Evolutionary conservation across 2,113 vertebrate genomes (phyloP).

Genomic region (Pseudopodoces humilis): DNA sequence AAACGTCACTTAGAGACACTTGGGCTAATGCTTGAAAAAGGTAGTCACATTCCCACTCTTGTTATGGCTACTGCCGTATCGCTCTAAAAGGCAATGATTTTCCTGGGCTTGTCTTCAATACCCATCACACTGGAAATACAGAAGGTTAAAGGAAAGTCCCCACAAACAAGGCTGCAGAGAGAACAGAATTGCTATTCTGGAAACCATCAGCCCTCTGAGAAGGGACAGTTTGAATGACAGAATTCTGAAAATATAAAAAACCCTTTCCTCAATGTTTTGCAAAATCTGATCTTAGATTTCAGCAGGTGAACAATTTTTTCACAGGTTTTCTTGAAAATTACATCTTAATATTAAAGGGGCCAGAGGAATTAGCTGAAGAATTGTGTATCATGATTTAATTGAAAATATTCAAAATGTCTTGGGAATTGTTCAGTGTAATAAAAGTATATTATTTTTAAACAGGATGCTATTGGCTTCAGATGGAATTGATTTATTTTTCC

Average conservation of each 20-base stretch:
- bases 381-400: not conserved
- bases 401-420: not conserved
- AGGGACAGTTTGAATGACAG: rapidly evolving
- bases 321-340: not conserved
- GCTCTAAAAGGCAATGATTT: not conserved
- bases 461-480: not conserved
- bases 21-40: not conserved
- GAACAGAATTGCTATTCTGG: not conserved
- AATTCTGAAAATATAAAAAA: not conserved
- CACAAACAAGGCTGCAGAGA: not conserved
- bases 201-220: not conserved
- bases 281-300: not conserved
- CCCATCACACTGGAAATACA: not conserved
- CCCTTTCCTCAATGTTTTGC: not conserved
- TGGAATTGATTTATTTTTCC: rapidly evolving
- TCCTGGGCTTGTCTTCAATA: not conserved
- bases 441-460: not conserved
- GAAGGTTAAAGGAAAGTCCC: rapidly evolving
- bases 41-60: not conserved
- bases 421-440: not conserved
- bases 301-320: not conserved
- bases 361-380: not conserved
- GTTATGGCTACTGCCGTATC: not conserved
- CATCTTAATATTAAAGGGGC: not conserved
- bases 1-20: not conserved